Base-by-base conservation (phyloP, 1,140 invertebrate species). In the Daktulosphaira vitifoliae region DNA sequence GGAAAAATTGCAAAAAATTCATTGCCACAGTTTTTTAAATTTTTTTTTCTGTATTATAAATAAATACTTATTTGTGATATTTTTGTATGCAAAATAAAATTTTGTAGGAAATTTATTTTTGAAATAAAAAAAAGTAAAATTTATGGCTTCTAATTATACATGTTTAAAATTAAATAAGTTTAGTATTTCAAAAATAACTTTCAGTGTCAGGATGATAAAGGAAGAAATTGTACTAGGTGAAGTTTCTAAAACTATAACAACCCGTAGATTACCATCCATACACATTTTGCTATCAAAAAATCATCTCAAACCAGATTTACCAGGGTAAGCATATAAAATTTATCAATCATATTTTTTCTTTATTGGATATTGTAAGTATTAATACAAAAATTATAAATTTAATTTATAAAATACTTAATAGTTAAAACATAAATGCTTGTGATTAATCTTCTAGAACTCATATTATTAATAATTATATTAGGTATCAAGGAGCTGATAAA, bases 271-370 rank as follows among this genome's bases (percentile, higher is more conserved):
- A 72, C 86, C 89, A 48, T 81, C 84, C 68, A 82, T 92, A 49
- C 83, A 89, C 71, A 89, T 91, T 71, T 76, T 86, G 20, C 72
- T 89, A 46, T 84, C 84, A 16, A 73, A 80, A 51, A 77, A 84
- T 68, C 71, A 75, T 15, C 54, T 59, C 15, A 22, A 33, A 20
- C 25, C 25, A 3, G 29, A 46, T 29, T 62, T 62, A 62, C 15
- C 56, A 8, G 56, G 56, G 56, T 62, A 48, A 62, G 42, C 11
- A 11, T 59, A 29, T 7, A 20, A 33, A 29, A 62, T 46, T 62
- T 6, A 44, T n/a, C 29, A 33, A 62, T 33, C 44, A 62, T 29
- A 39, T 29, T 26, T 62, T 62, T 33, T 23, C 46, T 22, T 33
- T 33, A 33, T 7, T 48, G n/a, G 22, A 29, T 33, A 18, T n/a